Conservation (phyloP, 2,797 vertebrate genomes). For the Taeniopygia guttata region DNA sequence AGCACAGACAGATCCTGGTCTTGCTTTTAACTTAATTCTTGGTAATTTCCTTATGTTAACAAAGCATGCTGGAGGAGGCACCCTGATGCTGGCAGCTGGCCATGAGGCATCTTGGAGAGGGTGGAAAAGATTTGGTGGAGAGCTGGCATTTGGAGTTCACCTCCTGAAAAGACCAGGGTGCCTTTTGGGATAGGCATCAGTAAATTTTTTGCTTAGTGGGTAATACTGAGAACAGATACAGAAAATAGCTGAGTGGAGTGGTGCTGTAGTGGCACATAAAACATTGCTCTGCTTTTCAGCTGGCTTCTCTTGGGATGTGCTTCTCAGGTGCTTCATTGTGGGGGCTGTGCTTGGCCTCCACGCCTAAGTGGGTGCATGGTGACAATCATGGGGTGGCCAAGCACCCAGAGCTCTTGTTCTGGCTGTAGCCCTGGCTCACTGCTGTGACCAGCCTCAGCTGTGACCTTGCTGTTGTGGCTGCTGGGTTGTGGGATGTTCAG, state of each 20-base stretch:
- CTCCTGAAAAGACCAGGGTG: not conserved
- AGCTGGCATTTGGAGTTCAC: not conserved
- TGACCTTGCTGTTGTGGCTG: fast-evolving
- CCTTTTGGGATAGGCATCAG: not conserved
- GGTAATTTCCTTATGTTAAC: not conserved
- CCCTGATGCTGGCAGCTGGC: not conserved
- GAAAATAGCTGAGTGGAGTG: not conserved
- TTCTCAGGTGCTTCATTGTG: not conserved
- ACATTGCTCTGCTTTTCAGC: not conserved
- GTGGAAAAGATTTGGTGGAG: not conserved
- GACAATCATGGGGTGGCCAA: fast-evolving
- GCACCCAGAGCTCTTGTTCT: fast-evolving
- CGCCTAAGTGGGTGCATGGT: not conserved
- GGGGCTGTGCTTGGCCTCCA: not conserved
- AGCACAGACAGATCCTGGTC: not conserved
- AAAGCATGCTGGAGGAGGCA: not conserved
- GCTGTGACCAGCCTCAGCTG: not conserved
- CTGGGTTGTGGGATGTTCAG: fast-evolving
- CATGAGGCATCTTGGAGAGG: not conserved
- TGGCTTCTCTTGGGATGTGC: not conserved
- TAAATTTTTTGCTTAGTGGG: not conserved
- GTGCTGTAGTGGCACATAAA: not conserved
- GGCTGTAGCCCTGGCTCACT: not conserved
- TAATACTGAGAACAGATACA: not conserved
- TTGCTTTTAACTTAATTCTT: not conserved